phyloP scores from a whole-genome alignment of 2,888 invertebrate genomes.

The Gari tellinella region DNA sequence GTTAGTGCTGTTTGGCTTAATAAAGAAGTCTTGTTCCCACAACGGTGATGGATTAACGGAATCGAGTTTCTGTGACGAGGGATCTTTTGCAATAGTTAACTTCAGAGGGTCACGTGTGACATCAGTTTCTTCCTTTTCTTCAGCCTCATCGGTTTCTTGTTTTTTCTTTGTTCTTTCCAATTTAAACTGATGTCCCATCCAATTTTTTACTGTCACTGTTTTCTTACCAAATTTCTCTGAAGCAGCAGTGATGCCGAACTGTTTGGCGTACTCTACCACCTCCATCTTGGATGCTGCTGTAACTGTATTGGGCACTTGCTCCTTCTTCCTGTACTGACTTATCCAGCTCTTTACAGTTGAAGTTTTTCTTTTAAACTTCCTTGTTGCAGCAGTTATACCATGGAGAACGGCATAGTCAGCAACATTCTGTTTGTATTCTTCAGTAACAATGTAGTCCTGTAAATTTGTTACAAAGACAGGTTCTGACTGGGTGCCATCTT shows the following conservation, averaged over 20 bases:
- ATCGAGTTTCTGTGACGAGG: constrained; percentile 14
- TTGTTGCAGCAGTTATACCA: constrained; percentile 54
- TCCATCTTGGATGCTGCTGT: constrained; percentile 1
- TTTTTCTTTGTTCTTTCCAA: constrained; percentile 36
- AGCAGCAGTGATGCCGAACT: constrained; percentile 33
- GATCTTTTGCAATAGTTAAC: constrained; percentile 7
- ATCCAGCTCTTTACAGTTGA: constrained; percentile 47
- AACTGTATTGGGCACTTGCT: neutral
- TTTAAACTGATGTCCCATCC: constrained; percentile 38
- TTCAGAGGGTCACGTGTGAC: neutral
- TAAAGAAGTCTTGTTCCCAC: constrained; percentile 55
- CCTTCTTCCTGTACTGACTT: constrained; percentile 16
- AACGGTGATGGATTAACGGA: constrained; percentile 25
- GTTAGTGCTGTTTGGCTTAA: constrained; percentile 42
- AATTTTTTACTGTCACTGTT: constrained; percentile 28
- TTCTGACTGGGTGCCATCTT: constrained; percentile 21
- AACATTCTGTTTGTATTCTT: constrained; percentile 47
- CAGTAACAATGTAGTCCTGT: constrained; percentile 54
- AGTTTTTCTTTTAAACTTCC: constrained; percentile 49
- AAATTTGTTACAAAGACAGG: constrained; percentile 40
- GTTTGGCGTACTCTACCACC: constrained; percentile 36
- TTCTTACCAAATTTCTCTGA: constrained; percentile 31
- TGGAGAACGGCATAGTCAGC: constrained; percentile 55
- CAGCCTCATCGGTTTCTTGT: constrained; percentile 10
- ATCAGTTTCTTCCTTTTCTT: neutral